Evolutionary conservation across 2,888 invertebrate genomes (phyloP), one percentile per base, ranked within the genome.

Genomic region (Macrostomum cliftonense): DNA sequence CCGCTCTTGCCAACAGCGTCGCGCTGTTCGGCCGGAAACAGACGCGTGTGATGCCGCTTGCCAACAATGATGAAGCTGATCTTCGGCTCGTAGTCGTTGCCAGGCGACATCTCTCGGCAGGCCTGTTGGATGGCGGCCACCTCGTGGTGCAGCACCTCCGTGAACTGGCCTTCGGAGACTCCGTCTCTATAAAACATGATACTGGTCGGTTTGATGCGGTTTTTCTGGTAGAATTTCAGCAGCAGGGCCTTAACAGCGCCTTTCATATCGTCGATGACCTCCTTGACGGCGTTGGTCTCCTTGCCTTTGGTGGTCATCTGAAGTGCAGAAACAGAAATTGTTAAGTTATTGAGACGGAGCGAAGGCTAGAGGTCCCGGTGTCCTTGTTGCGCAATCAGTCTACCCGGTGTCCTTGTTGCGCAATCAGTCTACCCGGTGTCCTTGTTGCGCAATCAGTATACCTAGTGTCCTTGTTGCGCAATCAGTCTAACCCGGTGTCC

Each of bases 121-220:
- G 51, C 51, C 37, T 39, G 43, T 21, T 51, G 52, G 14, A 52
- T 52, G 2, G 38, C 48, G 17, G 21, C 39, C n/a, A 52, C 21
- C 51, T 52, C 52, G 12, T 51, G 16, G 17, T 20, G n/a, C n/a
- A 52, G 37, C 4, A 51, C 51, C 37, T 51, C 16, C 2, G n/a
- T 20, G 45, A 52, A 51, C 36, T 54, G 54, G n/a, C 54, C 54
- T 38, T 54, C 54, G 37, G 48, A 45, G 12, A 54, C 54, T 17
- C 54, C 54, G 37, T 54, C 54, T 12, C 54, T 46, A 42, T 54
- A 54, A 40, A 55, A 55, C 13, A 55, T 49, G 13, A 54, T 20
- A 16, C 36, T 16, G 19, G 14, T 36, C 1, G 53, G 53, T 21
- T 63, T 60, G 9, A 28, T 7, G 28, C 28, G 5, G 28, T 28